Evolutionary conservation across 2,797 vertebrate genomes (phyloP).

Genomic region (Arvicola amphibius): DNA sequence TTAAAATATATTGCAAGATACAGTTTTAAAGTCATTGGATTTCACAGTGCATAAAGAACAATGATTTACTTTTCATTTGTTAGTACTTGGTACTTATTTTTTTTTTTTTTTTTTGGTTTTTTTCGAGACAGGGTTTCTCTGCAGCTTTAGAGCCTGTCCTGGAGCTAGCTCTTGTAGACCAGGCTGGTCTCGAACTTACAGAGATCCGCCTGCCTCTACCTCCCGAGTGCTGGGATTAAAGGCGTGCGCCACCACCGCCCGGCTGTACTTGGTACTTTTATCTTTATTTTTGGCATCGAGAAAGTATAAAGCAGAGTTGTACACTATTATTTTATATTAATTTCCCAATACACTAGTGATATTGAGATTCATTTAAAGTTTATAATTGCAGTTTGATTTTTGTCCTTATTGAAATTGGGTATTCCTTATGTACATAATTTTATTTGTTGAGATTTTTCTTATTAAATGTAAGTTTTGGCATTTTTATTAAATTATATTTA

Average conservation of each 20-base stretch:
- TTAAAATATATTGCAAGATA: not conserved
- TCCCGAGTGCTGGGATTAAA: too few relatives aligned
- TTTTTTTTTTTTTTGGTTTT: too few relatives aligned
- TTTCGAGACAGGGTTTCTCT: too few relatives aligned
- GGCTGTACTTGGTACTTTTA: not conserved
- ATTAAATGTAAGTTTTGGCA: not conserved
- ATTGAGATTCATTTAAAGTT: not conserved
- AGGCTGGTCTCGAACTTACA: too few relatives aligned
- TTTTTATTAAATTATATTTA: not conserved
- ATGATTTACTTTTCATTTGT: not conserved
- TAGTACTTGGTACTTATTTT: not conserved
- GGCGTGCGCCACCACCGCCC: too few relatives aligned
- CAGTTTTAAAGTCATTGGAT: not conserved
- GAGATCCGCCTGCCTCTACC: too few relatives aligned
- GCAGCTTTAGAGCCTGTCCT: too few relatives aligned
- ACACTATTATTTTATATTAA: not conserved
- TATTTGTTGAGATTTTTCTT: not conserved
- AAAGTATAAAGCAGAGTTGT: not conserved
- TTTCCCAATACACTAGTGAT: not conserved
- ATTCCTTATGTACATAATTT: not conserved
- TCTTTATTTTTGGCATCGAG: not conserved
- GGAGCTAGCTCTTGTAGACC: too few relatives aligned
- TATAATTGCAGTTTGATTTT: not conserved
- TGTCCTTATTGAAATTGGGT: not conserved
- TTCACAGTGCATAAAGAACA: not conserved